These are phyloP conservation scores for Mormoops blainvillei DNA, from an alignment of 2,113 vertebrate genomes.

Conservation along the genomic window DNA sequence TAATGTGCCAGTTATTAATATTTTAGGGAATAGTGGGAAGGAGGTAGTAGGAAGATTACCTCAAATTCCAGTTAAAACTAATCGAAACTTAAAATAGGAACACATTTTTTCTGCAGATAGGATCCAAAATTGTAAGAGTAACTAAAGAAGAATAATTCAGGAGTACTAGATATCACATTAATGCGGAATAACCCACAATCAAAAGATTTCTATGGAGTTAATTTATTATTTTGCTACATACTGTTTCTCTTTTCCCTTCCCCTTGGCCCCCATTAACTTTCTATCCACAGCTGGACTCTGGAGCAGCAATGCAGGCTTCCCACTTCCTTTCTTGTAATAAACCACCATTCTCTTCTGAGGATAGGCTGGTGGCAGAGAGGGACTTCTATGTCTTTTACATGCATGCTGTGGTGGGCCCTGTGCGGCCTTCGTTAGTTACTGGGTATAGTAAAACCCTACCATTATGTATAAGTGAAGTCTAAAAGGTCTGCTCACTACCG, in stretches of 20 bases:
- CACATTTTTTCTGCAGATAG: slow-evolving; percentile 22
- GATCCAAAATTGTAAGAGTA: neutral
- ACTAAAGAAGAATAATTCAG: neutral
- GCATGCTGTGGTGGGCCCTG: neutral
- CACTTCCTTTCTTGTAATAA: neutral
- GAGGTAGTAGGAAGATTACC: neutral
- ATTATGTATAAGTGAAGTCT: neutral
- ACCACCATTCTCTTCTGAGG: neutral
- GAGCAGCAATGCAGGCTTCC: neutral
- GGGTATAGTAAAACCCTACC: neutral
- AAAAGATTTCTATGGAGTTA: neutral
- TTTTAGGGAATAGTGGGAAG: neutral
- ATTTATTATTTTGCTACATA: neutral
- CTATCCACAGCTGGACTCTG: neutral
- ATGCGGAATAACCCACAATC: neutral
- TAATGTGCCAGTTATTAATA: neutral
- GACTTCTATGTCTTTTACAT: neutral
- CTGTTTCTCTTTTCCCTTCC: neutral
- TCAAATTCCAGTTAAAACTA: slow-evolving; percentile 10
- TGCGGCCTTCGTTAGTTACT: neutral
- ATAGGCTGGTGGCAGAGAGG: neutral
- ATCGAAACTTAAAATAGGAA: slow-evolving; percentile 4
- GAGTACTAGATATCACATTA: neutral
- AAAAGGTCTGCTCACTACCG: neutral
- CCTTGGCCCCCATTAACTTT: neutral